A percentile compares a stretch with the other conserved stretches of the same genome.
Conservation (phyloP, 2,888 invertebrate genomes). For the Spodoptera picta region DNA sequence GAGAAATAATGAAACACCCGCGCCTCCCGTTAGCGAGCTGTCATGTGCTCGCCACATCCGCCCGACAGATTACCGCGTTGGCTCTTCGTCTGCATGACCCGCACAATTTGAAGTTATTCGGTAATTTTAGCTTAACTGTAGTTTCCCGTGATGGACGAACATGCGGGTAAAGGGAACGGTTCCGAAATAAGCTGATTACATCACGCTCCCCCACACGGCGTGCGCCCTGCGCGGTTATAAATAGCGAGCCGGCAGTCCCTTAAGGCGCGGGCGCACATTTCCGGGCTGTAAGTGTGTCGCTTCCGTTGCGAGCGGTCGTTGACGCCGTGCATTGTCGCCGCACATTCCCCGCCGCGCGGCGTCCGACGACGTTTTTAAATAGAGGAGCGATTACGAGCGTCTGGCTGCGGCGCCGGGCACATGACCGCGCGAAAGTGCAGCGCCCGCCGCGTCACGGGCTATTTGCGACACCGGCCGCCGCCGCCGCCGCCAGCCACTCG, state of each 20-base stretch:
- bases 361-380: constrained; percentile 86
- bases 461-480: constrained; percentile 77
- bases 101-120: constrained; percentile 23
- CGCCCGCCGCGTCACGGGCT: constrained; percentile 87
- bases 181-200: constrained; percentile 78
- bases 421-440: constrained; percentile 87
- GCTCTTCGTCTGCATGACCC: constrained; percentile 28
- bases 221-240: constrained; percentile 79
- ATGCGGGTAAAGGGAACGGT: constrained; percentile 63
- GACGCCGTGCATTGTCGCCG: constrained; percentile 84
- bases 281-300: constrained; percentile 88
- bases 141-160: constrained; percentile 38
- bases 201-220: constrained; percentile 71
- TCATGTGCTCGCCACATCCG: constrained; percentile 11
- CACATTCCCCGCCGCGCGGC: constrained; percentile 83
- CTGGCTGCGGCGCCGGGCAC: constrained; percentile 84
- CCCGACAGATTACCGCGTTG: constrained; percentile 15
- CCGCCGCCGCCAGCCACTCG: constrained; percentile 34
- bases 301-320: constrained; percentile 87
- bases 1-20: constrained; percentile 29
- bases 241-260: constrained; percentile 82
- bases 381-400: constrained; percentile 86
- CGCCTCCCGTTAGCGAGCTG: constrained; percentile 20
- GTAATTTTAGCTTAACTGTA: constrained; percentile 40
- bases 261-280: constrained; percentile 86